Base-by-base conservation (phyloP, 2,888 invertebrate genomes). In the Marronus borbonicus region DNA sequence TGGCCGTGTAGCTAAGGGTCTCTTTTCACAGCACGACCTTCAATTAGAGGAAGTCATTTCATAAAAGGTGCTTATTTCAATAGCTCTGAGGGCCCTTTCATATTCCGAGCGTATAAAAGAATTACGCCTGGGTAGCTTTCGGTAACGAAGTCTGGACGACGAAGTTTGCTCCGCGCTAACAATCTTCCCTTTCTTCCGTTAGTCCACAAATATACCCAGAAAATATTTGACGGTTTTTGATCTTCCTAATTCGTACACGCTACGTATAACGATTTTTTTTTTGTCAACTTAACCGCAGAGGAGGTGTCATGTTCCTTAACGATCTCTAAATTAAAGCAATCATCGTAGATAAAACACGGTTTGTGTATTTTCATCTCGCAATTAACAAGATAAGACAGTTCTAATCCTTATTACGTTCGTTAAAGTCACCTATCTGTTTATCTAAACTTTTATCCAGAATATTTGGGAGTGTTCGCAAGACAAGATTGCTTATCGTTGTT, bases 111-210 rank as follows among this genome's bases (percentile, higher is more conserved):
- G 24, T 60, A 79, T 74, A 79, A 79, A 77, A 77, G 79, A 74
- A 77, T 79, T 70, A 79, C 76, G 79, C 74, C 77, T 77, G 79
- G 77, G 49, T 79, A 79, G 77, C 68, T 74, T 72, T 70, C 28
- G 77, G 77, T 79, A 79, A 77, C 79, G 79, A 79, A 70, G 77
- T 72, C 72, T 62, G 62, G 65, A 74, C 58, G 31, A 36, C 44
- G 44, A 44, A 12, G 44, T 74, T 72, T 58, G 60, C 60, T 60
- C 60, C 7, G 8, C 44, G 10, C 72, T 74, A 74, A 74, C 58
- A 60, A 74, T 28, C 44, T 44, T 74, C 24, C 24, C 44, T 39
- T 24, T 60, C 3, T 44, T 44, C 12, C 44, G 5, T 12, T 12
- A 12, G 28, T 14, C 5, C 20, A n/a, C 39, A 60, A 60, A 39